Evolutionary conservation across 2,113 vertebrate species (phyloP).

Genomic region (Cynopterus brachyotis): DNA sequence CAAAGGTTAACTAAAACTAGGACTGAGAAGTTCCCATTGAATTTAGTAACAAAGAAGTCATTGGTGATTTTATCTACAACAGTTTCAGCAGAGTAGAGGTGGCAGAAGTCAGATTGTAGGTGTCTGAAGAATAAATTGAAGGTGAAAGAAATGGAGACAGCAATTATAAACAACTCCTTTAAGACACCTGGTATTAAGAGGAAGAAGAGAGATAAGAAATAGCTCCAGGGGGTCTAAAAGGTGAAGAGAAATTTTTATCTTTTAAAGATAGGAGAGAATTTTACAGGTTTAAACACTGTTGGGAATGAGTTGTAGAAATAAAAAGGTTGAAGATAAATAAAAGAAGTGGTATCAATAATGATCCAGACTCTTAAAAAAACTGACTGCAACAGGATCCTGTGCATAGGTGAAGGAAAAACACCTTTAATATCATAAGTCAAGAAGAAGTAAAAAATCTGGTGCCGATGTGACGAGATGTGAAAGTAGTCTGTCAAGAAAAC

Average conservation of each 20-base stretch:
- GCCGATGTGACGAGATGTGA: background rate
- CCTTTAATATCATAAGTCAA: background rate
- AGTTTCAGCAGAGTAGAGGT: background rate
- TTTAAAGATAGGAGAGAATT: background rate
- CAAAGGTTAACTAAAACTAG: background rate
- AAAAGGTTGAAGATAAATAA: background rate
- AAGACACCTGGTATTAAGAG: background rate
- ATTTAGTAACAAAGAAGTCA: slow-evolving; percentile 2
- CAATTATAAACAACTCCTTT: background rate
- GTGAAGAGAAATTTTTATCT: background rate
- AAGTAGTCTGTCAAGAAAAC: background rate
- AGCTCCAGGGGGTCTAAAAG: background rate
- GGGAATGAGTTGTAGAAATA: background rate
- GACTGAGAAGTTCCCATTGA: background rate
- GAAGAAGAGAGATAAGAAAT: background rate
- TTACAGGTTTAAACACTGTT: background rate
- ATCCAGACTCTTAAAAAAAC: background rate
- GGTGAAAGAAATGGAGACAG: background rate
- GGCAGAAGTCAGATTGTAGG: background rate
- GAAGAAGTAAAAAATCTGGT: background rate
- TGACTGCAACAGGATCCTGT: background rate
- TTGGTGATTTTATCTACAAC: background rate
- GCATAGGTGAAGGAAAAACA: background rate
- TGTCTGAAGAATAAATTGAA: slow-evolving; percentile 11
- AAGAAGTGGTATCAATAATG: background rate